Conservation (phyloP, 1,140 invertebrate species). For the Cepaea nemoralis region DNA sequence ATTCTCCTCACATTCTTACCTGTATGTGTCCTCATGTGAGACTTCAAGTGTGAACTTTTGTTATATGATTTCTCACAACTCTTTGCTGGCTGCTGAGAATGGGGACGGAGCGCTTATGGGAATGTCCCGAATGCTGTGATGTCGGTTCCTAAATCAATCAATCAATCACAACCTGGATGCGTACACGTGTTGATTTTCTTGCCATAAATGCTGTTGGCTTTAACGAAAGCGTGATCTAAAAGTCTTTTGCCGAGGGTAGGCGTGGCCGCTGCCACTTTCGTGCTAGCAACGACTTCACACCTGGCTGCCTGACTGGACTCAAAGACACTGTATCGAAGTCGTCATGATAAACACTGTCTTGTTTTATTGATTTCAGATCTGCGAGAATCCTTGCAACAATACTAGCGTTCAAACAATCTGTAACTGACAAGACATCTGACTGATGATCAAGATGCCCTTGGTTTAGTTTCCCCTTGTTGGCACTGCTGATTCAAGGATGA, state of each 20-base stretch:
- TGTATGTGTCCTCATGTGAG: constrained; percentile 77
- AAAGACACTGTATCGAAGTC: constrained; percentile 17
- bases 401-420: constrained; percentile 25
- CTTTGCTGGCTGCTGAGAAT: too few relatives aligned
- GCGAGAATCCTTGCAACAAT: constrained; percentile 38
- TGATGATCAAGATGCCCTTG: constrained; percentile 30
- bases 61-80: constrained; percentile 81
- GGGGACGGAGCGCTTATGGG: too few relatives aligned
- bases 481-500: too few relatives aligned
- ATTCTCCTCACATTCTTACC: constrained; percentile 68
- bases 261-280: constrained; percentile 30
- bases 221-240: constrained; percentile 72
- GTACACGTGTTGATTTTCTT: constrained; percentile 75
- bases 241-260: constrained; percentile 52
- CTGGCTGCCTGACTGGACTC: background rate
- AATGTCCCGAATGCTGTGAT: too few relatives aligned
- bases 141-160: too few relatives aligned
- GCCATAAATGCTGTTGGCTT: constrained; percentile 73
- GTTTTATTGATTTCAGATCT: constrained; percentile 37
- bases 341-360: constrained; percentile 38
- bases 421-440: background rate
- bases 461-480: too few relatives aligned
- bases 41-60: constrained; percentile 81
- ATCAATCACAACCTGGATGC: constrained; percentile 78
- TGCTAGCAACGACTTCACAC: background rate